A percentile compares a stretch with the other conserved stretches of the same genome.
Evolutionary conservation across 2,113 vertebrate species (phyloP).

Genomic region (Cranoglanis bouderius): DNA sequence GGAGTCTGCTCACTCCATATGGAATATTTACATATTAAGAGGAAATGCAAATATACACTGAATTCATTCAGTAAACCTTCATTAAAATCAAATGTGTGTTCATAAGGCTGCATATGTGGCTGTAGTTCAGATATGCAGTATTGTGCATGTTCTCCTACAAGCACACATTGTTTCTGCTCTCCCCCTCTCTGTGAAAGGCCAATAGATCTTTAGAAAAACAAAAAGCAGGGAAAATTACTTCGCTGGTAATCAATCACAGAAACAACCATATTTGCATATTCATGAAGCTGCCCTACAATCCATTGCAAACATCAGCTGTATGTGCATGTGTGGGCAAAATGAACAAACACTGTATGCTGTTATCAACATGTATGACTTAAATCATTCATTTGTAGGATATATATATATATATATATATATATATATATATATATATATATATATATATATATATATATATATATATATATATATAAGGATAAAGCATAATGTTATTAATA

Average conservation of each 20-base stretch:
- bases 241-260: constrained; percentile 54
- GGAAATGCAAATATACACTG: not conserved
- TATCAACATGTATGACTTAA: constrained; percentile 2
- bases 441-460: too few species aligned
- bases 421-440: too few species aligned
- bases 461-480: too few species aligned
- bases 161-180: constrained; percentile 25
- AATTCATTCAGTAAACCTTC: not conserved
- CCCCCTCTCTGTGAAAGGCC: constrained; percentile 26
- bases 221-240: constrained; percentile 35
- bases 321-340: constrained; percentile 21
- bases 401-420: too few species aligned
- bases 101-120: not conserved
- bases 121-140: constrained; percentile 20
- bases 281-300: constrained; percentile 29
- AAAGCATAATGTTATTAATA: not conserved
- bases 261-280: constrained; percentile 57
- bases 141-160: constrained; percentile 29
- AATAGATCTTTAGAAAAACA: constrained; percentile 44
- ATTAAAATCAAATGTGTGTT: not conserved
- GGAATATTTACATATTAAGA: not conserved
- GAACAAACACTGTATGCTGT: not conserved
- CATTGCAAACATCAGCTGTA: constrained; percentile 13
- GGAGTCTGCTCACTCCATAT: not conserved
- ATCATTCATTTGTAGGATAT: not conserved